A percentile compares a stretch with the other conserved stretches of the same genome.
These are phyloP conservation scores for Philotrypesis tridentata DNA, from an alignment of 1,140 invertebrate genomes.

Conservation along the genomic window DNA sequence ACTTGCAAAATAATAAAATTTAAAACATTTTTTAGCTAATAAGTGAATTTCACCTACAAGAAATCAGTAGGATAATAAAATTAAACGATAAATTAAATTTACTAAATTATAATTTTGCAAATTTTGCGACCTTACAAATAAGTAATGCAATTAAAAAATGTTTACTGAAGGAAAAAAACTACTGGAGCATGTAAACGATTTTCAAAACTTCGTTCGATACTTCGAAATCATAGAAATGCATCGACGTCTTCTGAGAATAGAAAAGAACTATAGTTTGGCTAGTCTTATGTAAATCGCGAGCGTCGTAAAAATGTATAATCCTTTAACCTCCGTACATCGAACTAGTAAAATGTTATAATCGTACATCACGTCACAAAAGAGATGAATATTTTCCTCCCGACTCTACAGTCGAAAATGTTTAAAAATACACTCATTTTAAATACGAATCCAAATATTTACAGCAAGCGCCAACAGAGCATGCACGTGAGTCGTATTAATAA, in stretches of 20 bases:
- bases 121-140: not conserved
- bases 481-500: not conserved
- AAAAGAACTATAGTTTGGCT: conserved; percentile 23
- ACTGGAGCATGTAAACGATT: not conserved
- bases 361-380: not conserved
- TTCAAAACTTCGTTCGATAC: not conserved
- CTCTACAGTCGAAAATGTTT: not conserved
- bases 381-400: conserved; percentile 7
- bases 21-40: not conserved
- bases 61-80: too few species aligned
- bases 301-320: conserved; percentile 10
- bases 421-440: not conserved
- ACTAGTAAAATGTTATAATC: conserved; percentile 10
- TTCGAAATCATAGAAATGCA: conserved; percentile 8
- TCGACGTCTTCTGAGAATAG: conserved; percentile 25
- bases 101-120: too few species aligned
- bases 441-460: not conserved
- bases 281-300: conserved; percentile 25
- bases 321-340: conserved; percentile 29
- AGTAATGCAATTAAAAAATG: not conserved
- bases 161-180: not conserved
- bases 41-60: too few species aligned
- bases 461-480: not conserved
- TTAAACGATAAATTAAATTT: too few species aligned
- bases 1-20: not conserved